Base-by-base conservation (phyloP, 2,113 vertebrate genomes). In the Toxotes jaculatrix region DNA sequence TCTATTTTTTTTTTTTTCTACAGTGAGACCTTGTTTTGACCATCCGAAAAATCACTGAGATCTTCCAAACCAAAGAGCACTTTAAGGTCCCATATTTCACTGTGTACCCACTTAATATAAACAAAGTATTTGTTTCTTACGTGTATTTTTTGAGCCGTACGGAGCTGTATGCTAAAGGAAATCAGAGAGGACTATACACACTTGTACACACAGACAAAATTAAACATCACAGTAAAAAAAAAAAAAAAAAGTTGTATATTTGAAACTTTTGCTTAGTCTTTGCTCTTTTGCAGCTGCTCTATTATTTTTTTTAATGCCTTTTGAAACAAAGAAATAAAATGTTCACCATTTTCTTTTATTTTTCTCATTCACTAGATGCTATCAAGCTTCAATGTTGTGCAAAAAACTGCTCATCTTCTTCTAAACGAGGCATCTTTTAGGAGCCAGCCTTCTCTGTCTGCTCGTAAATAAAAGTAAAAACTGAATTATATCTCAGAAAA, bases 181-280 rank as follows among this genome's bases (percentile, higher is more conserved):
- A 83, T 81, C 61, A 69, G 77, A 91, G 77, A 88, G 69, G 83
- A 89, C 90, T 85, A 90, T 84, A 89, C 86, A 88, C 85, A 93
- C 79, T 79, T 77, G 73, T 77, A 92, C 87, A 91, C 79, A 91
- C 75, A 77, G 72, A 92, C 79, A 80, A 83, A 92, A 86, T 51
- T 74, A 87, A 91, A 88, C 87, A 84, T 91, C 89, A 92, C 89
- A 87, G 88, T 86, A 68, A 81, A 76, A 83, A 74, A 27, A 27
- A 27, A 27, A 27, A 86, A 68, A 80, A 69, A 79, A 79, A 70
- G 49, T 66, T 47, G 64, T 88, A 51, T 14, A 64, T 86, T 70
- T 85, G 0, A 76, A 66, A 76, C 36, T 57, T 72, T 86, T 74
- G 65, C 74, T 86, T 71, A 43, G 42, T 77, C 47, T 65, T 74